Percentiles rank a stretch among this genome's conserved stretches.
phyloP scores from a whole-genome alignment of 2,888 invertebrate species.

The Sericinus montela region DNA sequence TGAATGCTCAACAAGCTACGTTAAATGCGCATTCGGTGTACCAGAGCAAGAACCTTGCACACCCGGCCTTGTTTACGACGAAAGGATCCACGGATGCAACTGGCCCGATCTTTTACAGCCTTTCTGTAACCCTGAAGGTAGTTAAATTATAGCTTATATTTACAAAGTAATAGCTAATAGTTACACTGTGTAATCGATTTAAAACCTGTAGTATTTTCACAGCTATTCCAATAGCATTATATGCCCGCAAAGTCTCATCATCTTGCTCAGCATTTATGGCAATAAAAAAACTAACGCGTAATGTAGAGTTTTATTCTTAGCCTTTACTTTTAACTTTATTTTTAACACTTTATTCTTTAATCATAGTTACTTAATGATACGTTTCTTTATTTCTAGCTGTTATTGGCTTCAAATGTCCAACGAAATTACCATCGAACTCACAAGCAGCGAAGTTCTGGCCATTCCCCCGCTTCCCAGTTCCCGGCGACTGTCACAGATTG shows the following conservation, averaged over 20 bases:
- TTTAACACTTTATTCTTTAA: too few species aligned
- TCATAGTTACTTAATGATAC: neutral
- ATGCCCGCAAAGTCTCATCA: too few species aligned
- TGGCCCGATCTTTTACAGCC: constrained; percentile 95
- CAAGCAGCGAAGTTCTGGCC: constrained; percentile 95
- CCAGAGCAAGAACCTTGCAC: constrained; percentile 90
- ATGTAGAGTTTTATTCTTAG: too few species aligned
- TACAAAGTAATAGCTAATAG: too few species aligned
- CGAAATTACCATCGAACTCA: constrained; percentile 88
- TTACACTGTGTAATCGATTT: too few species aligned
- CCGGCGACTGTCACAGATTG: constrained; percentile 91
- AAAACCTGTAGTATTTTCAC: too few species aligned
- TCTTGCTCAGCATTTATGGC: too few species aligned
- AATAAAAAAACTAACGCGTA: too few species aligned
- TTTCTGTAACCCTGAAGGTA: constrained; percentile 93
- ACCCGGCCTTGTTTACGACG: constrained; percentile 92
- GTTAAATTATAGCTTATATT: neutral
- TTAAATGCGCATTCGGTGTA: constrained; percentile 91
- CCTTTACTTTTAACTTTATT: too few species aligned
- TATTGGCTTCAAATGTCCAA: constrained; percentile 95
- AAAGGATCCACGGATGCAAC: constrained; percentile 92
- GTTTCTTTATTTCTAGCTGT: constrained; percentile 81
- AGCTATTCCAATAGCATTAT: too few species aligned
- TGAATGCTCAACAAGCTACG: constrained; percentile 90
- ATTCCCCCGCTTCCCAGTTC: constrained; percentile 93